Percentiles rank a stretch among this genome's conserved stretches.
Evolutionary conservation across 2,797 vertebrate species (phyloP).

Genomic region (Phylloscopus collybita): DNA sequence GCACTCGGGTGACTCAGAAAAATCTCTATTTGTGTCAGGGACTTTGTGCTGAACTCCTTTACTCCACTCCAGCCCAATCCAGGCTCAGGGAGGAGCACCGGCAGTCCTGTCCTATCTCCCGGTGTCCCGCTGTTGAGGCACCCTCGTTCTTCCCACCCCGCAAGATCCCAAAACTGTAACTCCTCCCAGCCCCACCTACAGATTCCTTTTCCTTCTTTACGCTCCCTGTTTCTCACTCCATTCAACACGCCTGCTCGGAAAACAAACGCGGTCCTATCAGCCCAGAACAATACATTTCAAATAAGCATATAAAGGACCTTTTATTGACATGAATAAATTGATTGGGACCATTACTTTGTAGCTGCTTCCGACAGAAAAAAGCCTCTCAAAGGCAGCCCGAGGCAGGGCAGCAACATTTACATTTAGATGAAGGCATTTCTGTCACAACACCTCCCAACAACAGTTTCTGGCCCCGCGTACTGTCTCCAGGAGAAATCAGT

Average conservation of each 20-base stretch:
- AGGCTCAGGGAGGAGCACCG: background rate
- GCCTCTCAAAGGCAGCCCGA: conserved; percentile 21
- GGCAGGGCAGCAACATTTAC: conserved; percentile 56
- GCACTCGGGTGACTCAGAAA: background rate
- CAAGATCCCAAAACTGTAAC: background rate
- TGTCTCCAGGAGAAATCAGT: background rate
- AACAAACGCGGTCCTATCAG: background rate
- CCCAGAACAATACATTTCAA: conserved; percentile 43
- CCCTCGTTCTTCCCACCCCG: background rate
- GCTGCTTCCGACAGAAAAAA: conserved; percentile 29
- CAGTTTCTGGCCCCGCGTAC: background rate
- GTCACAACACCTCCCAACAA: conserved; percentile 15
- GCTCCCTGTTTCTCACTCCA: background rate
- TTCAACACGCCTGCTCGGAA: background rate
- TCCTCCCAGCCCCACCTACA: background rate
- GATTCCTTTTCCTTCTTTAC: background rate
- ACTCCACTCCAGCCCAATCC: background rate
- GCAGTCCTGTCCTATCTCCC: background rate
- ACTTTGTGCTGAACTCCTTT: background rate
- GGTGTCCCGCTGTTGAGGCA: background rate
- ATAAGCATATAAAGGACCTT: conserved; percentile 30
- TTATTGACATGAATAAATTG: conserved; percentile 55
- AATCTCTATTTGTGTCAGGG: background rate
- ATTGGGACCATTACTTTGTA: conserved; percentile 41
- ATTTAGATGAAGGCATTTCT: conserved; percentile 70